Conservation (phyloP, 2,797 vertebrate species). For the Buphagus erythrorhynchus region DNA sequence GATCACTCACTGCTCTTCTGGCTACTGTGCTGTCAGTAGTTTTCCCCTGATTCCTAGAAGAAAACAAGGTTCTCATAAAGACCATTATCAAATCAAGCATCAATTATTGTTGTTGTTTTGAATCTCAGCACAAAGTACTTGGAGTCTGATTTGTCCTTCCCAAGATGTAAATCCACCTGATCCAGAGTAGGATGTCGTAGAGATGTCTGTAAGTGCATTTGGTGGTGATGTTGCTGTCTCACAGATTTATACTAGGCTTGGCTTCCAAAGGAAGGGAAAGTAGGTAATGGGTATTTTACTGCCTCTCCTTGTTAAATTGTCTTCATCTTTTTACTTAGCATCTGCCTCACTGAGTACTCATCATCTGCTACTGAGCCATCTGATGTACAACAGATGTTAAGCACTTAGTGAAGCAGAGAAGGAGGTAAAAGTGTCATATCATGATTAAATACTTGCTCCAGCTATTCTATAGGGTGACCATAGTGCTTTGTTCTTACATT, state of each 20-base stretch:
- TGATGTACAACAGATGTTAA: slow-evolving; percentile 64
- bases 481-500: background rate
- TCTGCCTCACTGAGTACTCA: slow-evolving; percentile 38
- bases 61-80: background rate
- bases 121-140: background rate
- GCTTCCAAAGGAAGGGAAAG: background rate
- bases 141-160: background rate
- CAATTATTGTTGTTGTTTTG: background rate
- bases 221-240: background rate
- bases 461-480: background rate
- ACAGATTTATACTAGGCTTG: background rate
- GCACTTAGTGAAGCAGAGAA: slow-evolving; percentile 55
- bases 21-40: background rate
- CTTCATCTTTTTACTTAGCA: slow-evolving; percentile 31
- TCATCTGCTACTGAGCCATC: slow-evolving; percentile 45
- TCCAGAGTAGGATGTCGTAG: background rate
- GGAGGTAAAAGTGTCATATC: slow-evolving; percentile 14
- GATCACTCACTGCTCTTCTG: background rate
- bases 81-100: background rate
- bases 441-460: slow-evolving; percentile 9
- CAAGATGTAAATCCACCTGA: background rate
- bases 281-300: slow-evolving; percentile 10
- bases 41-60: background rate
- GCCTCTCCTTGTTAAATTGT: slow-evolving; percentile 28
- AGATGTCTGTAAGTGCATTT: background rate